Evolutionary conservation across 2,113 vertebrate species (phyloP).

Genomic region (Capreolus pygargus): DNA sequence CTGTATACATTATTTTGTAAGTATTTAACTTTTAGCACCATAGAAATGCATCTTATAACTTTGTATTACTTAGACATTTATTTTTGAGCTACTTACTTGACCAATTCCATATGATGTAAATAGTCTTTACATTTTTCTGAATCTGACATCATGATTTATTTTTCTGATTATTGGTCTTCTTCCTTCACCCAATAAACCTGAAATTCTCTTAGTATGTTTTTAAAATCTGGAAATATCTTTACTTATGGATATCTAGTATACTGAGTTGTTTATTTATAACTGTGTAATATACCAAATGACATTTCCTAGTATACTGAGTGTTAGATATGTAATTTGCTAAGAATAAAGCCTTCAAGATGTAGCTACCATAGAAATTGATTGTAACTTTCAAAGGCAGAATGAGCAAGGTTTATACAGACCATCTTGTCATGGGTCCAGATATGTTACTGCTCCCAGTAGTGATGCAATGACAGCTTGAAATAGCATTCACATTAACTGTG

Average conservation of each 20-base stretch:
- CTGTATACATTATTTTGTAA: not conserved
- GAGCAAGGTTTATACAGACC: not conserved
- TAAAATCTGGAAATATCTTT: not conserved
- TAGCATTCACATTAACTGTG: not conserved
- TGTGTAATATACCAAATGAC: not conserved
- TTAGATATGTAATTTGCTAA: not conserved
- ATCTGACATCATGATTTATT: not conserved
- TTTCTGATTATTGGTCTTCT: not conserved
- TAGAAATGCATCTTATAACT: not conserved
- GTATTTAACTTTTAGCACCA: not conserved
- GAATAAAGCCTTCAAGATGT: not conserved
- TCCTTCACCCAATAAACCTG: not conserved
- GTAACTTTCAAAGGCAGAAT: not conserved
- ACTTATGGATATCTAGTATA: not conserved
- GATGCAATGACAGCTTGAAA: not conserved
- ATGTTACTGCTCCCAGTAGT: not conserved
- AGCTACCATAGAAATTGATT: not conserved
- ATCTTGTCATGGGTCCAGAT: not conserved
- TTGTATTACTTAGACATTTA: not conserved
- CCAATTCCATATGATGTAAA: not conserved
- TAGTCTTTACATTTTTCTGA: not conserved
- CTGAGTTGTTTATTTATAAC: not conserved
- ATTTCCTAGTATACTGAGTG: not conserved
- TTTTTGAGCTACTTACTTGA: not conserved
- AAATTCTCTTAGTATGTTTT: not conserved